Percentiles rank a stretch among this genome's conserved stretches.
phyloP scores from a whole-genome alignment of 2,113 vertebrate genomes.

The Genyomyrus donnyi region DNA sequence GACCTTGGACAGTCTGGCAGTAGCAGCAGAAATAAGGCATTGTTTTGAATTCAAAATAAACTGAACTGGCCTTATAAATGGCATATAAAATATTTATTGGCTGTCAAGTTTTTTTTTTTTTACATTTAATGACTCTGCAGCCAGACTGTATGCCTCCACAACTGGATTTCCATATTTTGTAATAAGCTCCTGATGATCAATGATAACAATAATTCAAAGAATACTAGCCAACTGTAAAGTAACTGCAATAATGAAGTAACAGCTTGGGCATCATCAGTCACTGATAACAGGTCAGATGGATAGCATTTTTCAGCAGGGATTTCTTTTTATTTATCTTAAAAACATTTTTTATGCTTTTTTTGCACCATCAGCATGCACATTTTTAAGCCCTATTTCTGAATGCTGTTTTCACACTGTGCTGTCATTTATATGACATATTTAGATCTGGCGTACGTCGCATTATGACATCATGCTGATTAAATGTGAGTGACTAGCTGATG shows the following conservation, averaged over 20 bases:
- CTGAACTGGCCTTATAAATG: not conserved
- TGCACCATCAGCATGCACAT: not conserved
- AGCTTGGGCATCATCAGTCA: not conserved
- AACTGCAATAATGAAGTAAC: not conserved
- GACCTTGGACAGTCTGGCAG: not conserved
- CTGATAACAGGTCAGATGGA: not conserved
- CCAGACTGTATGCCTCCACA: not conserved
- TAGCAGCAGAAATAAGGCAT: not conserved
- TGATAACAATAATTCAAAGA: not conserved
- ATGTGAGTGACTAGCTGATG: not conserved
- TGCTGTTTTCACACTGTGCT: not conserved
- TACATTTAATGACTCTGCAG: not conserved
- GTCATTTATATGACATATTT: not conserved
- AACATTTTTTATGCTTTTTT: not conserved
- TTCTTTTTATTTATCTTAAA: not conserved
- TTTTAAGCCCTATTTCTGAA: not conserved
- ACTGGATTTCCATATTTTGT: not conserved
- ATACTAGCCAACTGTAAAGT: not conserved
- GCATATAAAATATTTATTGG: not conserved
- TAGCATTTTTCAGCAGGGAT: not conserved
- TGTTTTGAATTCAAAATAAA: not conserved
- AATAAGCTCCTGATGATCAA: not conserved
- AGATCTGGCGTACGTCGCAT: not conserved
- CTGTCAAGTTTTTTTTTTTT: not conserved
- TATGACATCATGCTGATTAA: not conserved